Conservation (phyloP, 2,888 invertebrate species). For the Euplagia quadripunctaria region DNA sequence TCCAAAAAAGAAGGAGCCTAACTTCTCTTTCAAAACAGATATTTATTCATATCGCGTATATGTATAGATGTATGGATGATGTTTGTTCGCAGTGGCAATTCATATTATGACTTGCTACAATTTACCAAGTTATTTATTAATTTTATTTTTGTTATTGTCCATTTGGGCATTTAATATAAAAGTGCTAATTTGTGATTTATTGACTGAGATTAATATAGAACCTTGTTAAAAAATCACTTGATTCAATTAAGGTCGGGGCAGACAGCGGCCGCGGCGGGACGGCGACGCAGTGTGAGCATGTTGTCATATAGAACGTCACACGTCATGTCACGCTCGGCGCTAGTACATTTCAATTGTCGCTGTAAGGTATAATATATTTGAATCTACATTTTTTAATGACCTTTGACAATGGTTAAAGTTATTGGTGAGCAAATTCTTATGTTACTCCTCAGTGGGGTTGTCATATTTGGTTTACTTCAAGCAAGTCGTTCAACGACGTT, state of each 20-base stretch:
- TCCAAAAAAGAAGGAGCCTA: background rate
- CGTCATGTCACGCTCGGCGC: no score
- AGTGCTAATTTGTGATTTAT: no score
- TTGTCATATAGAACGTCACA: no score
- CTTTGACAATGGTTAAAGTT: background rate
- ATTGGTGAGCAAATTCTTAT: background rate
- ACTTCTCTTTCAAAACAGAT: background rate
- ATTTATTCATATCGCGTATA: background rate
- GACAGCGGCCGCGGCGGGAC: no score
- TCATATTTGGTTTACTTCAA: slow-evolving; percentile 16
- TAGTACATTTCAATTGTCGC: no score
- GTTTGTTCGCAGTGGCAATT: background rate
- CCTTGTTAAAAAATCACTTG: background rate
- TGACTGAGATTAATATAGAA: background rate
- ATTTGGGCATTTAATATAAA: background rate
- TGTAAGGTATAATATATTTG: background rate
- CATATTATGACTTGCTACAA: no score
- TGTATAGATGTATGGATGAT: background rate
- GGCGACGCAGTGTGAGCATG: no score
- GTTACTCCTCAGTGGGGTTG: slow-evolving; percentile 14
- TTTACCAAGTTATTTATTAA: background rate
- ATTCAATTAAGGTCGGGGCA: background rate
- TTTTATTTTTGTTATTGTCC: background rate
- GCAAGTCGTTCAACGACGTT: slow-evolving; percentile 11
- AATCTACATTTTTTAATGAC: background rate